Conservation (phyloP, 64 coral and sea anemone species). For the Platygyra sinensis region DNA sequence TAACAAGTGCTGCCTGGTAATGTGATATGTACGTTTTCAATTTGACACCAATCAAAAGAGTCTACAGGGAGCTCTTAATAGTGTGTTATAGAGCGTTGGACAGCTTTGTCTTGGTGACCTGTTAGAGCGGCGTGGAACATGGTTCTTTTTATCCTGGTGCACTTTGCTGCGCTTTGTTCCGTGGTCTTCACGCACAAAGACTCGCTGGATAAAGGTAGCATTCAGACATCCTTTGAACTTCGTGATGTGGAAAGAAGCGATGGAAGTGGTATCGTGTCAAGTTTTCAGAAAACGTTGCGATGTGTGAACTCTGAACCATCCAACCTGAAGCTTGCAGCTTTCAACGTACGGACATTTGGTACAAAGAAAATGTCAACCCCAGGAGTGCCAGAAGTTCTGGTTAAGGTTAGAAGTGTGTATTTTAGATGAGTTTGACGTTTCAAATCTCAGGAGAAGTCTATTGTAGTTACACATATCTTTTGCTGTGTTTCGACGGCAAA, state of each 20-base stretch:
- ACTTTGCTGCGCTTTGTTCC: background rate
- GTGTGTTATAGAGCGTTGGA: background rate
- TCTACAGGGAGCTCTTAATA: background rate
- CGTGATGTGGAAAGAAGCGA: background rate
- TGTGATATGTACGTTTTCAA: background rate
- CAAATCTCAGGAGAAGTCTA: too few species aligned
- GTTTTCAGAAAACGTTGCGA: background rate
- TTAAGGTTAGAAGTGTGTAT: conserved; percentile 52
- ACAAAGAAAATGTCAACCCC: conserved; percentile 55
- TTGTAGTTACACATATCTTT: too few species aligned
- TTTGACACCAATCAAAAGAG: background rate
- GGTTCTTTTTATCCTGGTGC: background rate
- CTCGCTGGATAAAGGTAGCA: background rate
- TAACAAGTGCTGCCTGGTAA: background rate
- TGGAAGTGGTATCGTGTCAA: background rate
- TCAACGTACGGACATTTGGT: conserved; percentile 79
- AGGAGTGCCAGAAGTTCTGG: conserved; percentile 47
- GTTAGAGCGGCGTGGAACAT: background rate
- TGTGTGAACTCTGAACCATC: background rate
- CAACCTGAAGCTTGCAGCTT: conserved; percentile 87
- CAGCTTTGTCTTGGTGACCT: background rate
- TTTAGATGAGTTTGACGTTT: background rate
- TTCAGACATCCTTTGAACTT: background rate
- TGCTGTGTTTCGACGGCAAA: too few species aligned
- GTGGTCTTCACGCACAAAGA: background rate